phyloP scores from a whole-genome alignment of 1,140 invertebrate genomes.

The Littorina saxatilis region DNA sequence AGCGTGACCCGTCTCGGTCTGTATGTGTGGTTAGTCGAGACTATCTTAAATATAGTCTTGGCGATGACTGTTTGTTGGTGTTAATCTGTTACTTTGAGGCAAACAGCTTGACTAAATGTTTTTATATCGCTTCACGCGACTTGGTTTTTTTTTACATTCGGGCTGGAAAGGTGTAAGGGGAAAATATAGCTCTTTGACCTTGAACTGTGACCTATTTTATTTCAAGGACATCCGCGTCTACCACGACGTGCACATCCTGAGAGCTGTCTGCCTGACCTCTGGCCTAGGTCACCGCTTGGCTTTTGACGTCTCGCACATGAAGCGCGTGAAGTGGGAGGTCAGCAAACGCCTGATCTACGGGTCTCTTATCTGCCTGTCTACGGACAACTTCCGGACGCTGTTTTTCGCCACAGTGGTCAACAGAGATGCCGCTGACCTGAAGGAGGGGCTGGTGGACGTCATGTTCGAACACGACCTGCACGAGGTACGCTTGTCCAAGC shows the following conservation, averaged over 20 bases:
- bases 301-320: slow-evolving; percentile 64
- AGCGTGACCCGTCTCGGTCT: too few relatives aligned
- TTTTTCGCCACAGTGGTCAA: slow-evolving; percentile 83
- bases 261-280: slow-evolving; percentile 45
- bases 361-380: slow-evolving; percentile 83
- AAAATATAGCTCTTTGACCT: too few relatives aligned
- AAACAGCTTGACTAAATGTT: too few relatives aligned
- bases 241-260: slow-evolving; percentile 58
- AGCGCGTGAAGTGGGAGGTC: slow-evolving; percentile 68
- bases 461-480: slow-evolving; percentile 71
- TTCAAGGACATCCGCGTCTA: slow-evolving; percentile 61
- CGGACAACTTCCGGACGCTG: slow-evolving; percentile 82
- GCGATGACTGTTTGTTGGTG: too few relatives aligned
- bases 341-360: slow-evolving; percentile 83
- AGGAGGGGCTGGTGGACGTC: slow-evolving; percentile 62
- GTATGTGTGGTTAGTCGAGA: too few relatives aligned
- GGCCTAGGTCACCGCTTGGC: slow-evolving; percentile 58
- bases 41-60: too few relatives aligned
- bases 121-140: too few relatives aligned
- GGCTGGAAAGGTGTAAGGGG: too few relatives aligned
- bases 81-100: too few relatives aligned
- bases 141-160: too few relatives aligned
- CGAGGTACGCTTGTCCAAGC: slow-evolving; percentile 13
- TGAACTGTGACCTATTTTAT: too few relatives aligned
- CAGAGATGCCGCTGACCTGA: slow-evolving; percentile 74